These are phyloP conservation scores for Burhinus oedicnemus DNA, from an alignment of 2,113 vertebrate genomes.

Conservation along the genomic window DNA sequence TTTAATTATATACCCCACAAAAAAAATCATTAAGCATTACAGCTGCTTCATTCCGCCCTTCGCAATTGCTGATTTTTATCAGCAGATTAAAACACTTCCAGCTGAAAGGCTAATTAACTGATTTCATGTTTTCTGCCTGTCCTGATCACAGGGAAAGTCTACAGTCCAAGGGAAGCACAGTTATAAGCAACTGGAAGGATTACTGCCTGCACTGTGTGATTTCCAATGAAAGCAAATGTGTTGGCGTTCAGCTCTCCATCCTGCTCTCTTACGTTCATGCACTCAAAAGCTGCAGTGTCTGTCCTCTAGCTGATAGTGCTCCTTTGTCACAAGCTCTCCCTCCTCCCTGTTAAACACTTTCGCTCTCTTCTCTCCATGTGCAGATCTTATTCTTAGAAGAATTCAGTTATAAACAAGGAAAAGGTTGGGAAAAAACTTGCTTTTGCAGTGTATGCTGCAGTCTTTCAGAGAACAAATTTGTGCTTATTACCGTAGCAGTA, in stretches of 20 bases:
- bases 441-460: neutral
- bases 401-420: neutral
- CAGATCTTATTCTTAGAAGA: neutral
- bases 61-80: conserved; percentile 45
- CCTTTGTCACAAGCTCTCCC: neutral
- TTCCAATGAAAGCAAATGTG: neutral
- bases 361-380: neutral
- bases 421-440: neutral
- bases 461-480: neutral
- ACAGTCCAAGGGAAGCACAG: neutral
- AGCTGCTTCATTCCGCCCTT: neutral
- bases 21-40: neutral
- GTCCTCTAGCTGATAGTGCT: neutral
- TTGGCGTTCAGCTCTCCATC: neutral
- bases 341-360: neutral
- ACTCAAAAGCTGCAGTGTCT: neutral
- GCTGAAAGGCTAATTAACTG: conserved; percentile 3
- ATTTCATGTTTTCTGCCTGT: conserved; percentile 32
- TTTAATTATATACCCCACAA: conserved; percentile 14
- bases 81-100: conserved; percentile 8
- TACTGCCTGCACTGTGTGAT: neutral
- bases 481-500: neutral
- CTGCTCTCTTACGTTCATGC: accelerated
- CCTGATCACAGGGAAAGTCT: conserved; percentile 3
- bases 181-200: neutral